These are phyloP conservation scores for Atta texana DNA, from an alignment of 1,140 invertebrate genomes.

Conservation along the genomic window DNA sequence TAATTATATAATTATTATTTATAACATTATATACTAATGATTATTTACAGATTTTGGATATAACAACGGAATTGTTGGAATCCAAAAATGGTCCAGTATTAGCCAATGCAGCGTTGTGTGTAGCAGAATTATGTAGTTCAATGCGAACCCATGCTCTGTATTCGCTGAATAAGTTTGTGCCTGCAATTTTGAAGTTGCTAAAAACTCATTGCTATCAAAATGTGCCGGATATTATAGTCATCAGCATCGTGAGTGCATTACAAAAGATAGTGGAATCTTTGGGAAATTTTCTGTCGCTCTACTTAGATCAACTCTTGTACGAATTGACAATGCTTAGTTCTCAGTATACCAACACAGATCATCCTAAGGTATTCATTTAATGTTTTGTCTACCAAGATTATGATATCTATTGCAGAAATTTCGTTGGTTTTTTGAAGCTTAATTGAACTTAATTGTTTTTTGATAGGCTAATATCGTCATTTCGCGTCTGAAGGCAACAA, in stretches of 20 bases:
- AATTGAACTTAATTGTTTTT: neutral
- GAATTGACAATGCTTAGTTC: slow-evolving; percentile 88
- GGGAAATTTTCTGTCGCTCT: slow-evolving; percentile 93
- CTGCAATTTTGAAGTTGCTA: slow-evolving; percentile 90
- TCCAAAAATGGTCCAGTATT: slow-evolving; percentile 87
- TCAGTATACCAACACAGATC: slow-evolving; percentile 79
- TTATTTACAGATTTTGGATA: slow-evolving; percentile 86
- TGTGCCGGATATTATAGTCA: slow-evolving; percentile 83
- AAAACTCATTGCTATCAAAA: slow-evolving; percentile 85
- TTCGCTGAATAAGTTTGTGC: slow-evolving; percentile 92
- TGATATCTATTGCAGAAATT: neutral
- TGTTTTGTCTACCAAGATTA: neutral
- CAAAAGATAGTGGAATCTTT: slow-evolving; percentile 93
- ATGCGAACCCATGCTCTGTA: slow-evolving; percentile 91
- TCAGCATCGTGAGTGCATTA: slow-evolving; percentile 91
- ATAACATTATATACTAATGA: slow-evolving; percentile 7
- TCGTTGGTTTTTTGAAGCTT: neutral
- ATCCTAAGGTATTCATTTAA: slow-evolving; percentile 79
- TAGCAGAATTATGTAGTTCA: slow-evolving; percentile 92
- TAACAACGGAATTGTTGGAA: slow-evolving; percentile 88
- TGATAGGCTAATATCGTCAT: slow-evolving; percentile 86
- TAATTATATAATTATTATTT: neutral
- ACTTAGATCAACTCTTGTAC: slow-evolving; percentile 91
- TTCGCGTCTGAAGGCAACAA: slow-evolving; percentile 88
- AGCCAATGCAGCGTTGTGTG: slow-evolving; percentile 92